A percentile compares a stretch with the other conserved stretches of the same genome.
These are phyloP conservation scores for Papilio elwesi DNA, from an alignment of 2,888 invertebrate species.

Conservation along the genomic window DNA sequence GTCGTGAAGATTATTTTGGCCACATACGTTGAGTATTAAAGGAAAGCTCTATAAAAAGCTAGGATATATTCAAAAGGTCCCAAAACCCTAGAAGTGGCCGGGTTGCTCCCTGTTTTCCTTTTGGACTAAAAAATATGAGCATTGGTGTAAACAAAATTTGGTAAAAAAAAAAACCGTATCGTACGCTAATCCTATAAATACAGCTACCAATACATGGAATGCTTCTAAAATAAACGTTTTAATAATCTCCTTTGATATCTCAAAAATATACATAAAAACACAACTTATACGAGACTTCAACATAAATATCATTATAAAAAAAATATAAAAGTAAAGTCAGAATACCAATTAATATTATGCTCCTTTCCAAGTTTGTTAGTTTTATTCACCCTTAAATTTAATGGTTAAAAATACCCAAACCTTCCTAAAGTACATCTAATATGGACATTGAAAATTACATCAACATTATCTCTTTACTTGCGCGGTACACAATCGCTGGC, in stretches of 20 bases:
- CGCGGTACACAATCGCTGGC: constrained; percentile 40
- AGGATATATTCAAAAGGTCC: constrained; percentile 26
- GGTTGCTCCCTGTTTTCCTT: constrained; percentile 55
- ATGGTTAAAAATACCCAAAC: constrained; percentile 80
- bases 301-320: constrained; percentile 52
- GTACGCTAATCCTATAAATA: constrained; percentile 71
- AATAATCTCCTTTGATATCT: constrained; percentile 71
- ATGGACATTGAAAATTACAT: constrained; percentile 54
- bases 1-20: constrained; percentile 49
- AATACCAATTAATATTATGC: constrained; percentile 55
- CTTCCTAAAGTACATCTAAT: constrained; percentile 65
- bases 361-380: constrained; percentile 68
- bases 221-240: constrained; percentile 58
- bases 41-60: constrained; percentile 42
- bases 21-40: constrained; percentile 56
- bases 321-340: constrained; percentile 51
- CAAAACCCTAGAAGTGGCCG: neutral
- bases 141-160: constrained; percentile 82
- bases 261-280: constrained; percentile 49
- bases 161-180: constrained; percentile 70
- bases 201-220: constrained; percentile 76
- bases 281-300: constrained; percentile 51
- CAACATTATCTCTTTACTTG: constrained; percentile 31
- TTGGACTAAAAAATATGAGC: constrained; percentile 72
- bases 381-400: constrained; percentile 71